Conservation (phyloP, 1,140 invertebrate genomes). For the Ips typographus region DNA sequence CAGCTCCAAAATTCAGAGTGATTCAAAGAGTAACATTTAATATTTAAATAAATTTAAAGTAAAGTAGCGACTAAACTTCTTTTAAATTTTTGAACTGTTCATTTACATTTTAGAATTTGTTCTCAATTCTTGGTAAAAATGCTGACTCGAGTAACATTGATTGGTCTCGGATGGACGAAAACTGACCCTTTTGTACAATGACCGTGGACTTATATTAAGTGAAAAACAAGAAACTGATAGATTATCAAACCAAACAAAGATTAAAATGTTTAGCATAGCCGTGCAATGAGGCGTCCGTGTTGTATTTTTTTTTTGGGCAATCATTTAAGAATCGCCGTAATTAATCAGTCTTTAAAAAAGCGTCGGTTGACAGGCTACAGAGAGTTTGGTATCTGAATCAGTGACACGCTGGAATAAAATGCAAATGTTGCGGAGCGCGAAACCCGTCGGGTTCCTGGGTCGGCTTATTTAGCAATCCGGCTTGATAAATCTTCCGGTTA, state of each 20-base stretch:
- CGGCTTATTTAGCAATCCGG: conserved; percentile 1
- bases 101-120: too few species aligned
- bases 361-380: conserved; percentile 1
- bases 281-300: conserved; percentile 6
- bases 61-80: too few species aligned
- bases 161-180: too few species aligned
- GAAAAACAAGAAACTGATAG: neutral
- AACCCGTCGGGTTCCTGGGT: neutral
- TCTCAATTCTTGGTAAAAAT: too few species aligned
- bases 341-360: conserved; percentile 13
- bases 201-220: neutral
- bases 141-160: too few species aligned
- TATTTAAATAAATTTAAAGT: too few species aligned
- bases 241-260: neutral
- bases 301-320: conserved; percentile 12
- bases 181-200: too few species aligned
- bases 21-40: too few species aligned
- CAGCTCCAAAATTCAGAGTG: too few species aligned
- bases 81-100: too few species aligned
- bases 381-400: neutral
- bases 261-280: conserved; percentile 21
- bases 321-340: conserved; percentile 13
- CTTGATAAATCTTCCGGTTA: conserved; percentile 1
- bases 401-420: neutral
- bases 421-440: neutral